Conservation (phyloP, 2,888 invertebrate genomes). For the Sinentomon sp. region DNA sequence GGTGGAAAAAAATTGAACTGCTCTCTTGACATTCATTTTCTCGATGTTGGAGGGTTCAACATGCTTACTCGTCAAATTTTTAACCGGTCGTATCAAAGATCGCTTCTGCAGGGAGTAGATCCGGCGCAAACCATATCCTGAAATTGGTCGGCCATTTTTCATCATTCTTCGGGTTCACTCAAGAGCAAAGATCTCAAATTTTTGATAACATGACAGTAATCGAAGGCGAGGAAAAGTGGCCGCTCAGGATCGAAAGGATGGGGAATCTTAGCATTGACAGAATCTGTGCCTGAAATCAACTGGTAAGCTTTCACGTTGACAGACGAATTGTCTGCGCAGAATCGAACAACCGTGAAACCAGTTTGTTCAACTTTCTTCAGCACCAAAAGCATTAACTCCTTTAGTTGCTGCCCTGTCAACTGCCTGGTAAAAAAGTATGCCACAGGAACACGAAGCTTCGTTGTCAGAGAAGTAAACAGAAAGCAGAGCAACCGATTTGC, state of each 20-base stretch:
- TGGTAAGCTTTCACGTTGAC: slow-evolving; percentile 8
- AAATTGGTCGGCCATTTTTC: slow-evolving; percentile 1
- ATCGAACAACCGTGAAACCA: slow-evolving; percentile 9
- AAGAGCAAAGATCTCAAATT: slow-evolving; percentile 9
- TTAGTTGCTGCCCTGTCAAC: slow-evolving; percentile 5
- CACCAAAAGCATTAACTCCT: slow-evolving; percentile 4
- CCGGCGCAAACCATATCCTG: slow-evolving; percentile 2
- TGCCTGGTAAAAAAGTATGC: slow-evolving; percentile 8
- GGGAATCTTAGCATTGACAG: slow-evolving; percentile 1
- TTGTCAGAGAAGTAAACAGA: slow-evolving; percentile 7
- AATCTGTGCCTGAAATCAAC: slow-evolving; percentile 4
- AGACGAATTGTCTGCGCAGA: slow-evolving; percentile 8
- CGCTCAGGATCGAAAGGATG: slow-evolving; percentile 4
- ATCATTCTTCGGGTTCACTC: slow-evolving; percentile 2
- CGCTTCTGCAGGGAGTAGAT: slow-evolving; percentile 6
- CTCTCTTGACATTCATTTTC: slow-evolving; percentile 11
- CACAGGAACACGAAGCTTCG: slow-evolving; percentile 7
- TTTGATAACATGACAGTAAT: slow-evolving; percentile 10
- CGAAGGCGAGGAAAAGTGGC: slow-evolving; percentile 10
- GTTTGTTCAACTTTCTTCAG: slow-evolving; percentile 7
- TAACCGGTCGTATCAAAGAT: slow-evolving; percentile 7
- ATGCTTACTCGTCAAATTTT: slow-evolving; percentile 7
- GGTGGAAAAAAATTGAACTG: slow-evolving; percentile 9
- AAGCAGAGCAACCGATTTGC: slow-evolving; percentile 9
- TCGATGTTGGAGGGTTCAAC: slow-evolving; percentile 9